These are phyloP conservation scores for Chiridota heheva DNA, from an alignment of 35 echinoderm and acorn worm genomes.

Conservation along the genomic window DNA sequence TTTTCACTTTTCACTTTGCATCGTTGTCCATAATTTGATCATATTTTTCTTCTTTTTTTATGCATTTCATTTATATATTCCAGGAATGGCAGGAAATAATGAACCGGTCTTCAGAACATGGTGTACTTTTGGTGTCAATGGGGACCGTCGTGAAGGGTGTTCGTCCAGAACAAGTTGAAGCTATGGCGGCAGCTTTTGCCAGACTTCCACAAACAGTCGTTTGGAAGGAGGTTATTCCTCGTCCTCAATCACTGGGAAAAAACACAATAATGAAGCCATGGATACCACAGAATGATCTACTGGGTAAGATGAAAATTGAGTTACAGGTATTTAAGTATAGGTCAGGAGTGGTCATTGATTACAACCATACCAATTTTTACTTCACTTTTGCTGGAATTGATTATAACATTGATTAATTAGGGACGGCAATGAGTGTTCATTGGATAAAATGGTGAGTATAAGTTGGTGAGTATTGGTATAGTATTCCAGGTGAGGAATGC, in stretches of 20 bases:
- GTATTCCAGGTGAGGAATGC: too few species aligned
- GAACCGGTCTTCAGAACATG: neutral
- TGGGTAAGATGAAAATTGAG: conserved; percentile 17
- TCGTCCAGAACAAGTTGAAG: conserved; percentile 3
- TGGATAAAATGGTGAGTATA: too few species aligned
- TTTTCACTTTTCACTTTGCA: too few species aligned
- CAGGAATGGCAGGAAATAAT: conserved; percentile 5
- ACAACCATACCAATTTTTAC: too few species aligned
- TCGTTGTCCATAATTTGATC: neutral
- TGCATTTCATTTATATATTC: too few species aligned
- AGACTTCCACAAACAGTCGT: conserved; percentile 30
- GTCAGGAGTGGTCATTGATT: neutral
- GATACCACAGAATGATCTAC: conserved; percentile 48
- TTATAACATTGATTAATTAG: too few species aligned
- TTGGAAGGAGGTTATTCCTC: neutral
- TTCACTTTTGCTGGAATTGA: too few species aligned
- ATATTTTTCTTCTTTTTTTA: neutral
- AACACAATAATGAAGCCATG: conserved; percentile 32
- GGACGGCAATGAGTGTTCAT: too few species aligned
- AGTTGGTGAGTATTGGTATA: too few species aligned
- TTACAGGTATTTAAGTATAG: neutral
- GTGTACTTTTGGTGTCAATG: conserved; percentile 11
- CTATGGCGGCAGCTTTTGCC: conserved; percentile 31
- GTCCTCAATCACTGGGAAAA: conserved; percentile 8
- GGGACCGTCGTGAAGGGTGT: conserved; percentile 23